Evolutionary conservation across 2,888 invertebrate genomes (phyloP), one percentile per base, ranked within the genome.

Genomic region (Danaus chrysippus): DNA sequence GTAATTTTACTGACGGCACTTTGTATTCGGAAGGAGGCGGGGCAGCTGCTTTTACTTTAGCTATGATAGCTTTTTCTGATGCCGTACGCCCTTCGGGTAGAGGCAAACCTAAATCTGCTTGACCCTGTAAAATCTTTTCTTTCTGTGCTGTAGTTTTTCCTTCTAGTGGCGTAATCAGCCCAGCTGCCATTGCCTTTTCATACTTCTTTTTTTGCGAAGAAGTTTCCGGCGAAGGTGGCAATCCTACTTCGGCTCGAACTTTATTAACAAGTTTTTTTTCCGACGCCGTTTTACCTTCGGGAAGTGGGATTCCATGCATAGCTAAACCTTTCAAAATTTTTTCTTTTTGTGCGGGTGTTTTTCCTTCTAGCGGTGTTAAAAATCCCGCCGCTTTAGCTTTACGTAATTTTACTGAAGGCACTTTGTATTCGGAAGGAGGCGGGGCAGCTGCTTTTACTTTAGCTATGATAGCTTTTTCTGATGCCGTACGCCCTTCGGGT

Each of bases 241-340:
- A 57, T 9, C 76, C 76, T 19, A 78, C 3, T 17, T 79, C 76
- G 49, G 68, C 64, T 17, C 76, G 68, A 3, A 80, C 69, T 67
- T 76, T 76, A 1, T 71, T 68, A 0, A 76, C 67, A 0, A 80
- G 15, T 42, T 75, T 71, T 54, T 71, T 74, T 43, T 77, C 81
- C 0, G 79, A 80, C 0, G 69, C 15, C 1, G 78, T 76, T 71
- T 75, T 75, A 0, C 62, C 77, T 54, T 76, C 74, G 1, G 79
- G 78, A 2, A 81, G 63, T 0, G 73, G 73, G 1, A 77, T 17
- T 0, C 77, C 77, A 15, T 70, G 67, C 56, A 60, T 70, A 6
- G 70, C 76, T 54, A 78, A 62, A 0, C 68, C 73, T 65, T 44
- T 70, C 13, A 70, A 13, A n/a, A 63, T 57, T 56, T 63, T 65